Conservation (phyloP, 2,113 vertebrate species). For the Syrrhaptes paradoxus region DNA sequence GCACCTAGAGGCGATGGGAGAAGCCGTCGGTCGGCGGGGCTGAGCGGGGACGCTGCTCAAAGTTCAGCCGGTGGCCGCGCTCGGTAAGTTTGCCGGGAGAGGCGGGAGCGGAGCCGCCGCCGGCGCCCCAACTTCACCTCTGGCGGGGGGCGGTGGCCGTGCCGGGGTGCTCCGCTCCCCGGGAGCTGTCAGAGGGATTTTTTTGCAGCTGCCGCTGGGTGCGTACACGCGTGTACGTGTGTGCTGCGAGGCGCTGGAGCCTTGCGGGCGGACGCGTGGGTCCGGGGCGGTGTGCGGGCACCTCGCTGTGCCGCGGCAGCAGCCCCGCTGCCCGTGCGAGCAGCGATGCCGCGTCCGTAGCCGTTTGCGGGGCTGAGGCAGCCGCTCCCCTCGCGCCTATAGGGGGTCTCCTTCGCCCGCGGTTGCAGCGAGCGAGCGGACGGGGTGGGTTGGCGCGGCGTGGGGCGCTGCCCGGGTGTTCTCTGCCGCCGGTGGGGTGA, state of each 20-base stretch:
- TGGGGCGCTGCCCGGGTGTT: neutral
- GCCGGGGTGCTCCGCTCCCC: neutral
- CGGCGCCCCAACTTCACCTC: neutral
- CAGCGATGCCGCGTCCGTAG: neutral
- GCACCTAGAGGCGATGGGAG: neutral
- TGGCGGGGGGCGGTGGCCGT: neutral
- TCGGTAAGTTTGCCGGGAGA: constrained; percentile 14
- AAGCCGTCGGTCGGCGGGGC: neutral
- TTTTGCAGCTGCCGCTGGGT: neutral
- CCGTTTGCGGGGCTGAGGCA: neutral
- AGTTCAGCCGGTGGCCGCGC: constrained; percentile 2
- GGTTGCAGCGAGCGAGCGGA: neutral
- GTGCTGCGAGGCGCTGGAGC: neutral
- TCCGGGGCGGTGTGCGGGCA: neutral
- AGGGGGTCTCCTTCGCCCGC: neutral
- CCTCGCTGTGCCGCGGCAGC: neutral
- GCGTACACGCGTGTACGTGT: neutral
- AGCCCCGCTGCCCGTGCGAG: neutral
- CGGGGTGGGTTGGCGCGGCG: neutral
- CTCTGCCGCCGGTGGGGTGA: neutral
- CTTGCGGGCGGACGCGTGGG: neutral
- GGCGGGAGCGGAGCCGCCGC: neutral
- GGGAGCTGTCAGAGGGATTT: neutral
- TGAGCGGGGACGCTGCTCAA: constrained; percentile 11
- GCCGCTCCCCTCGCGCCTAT: neutral